These are phyloP conservation scores for Sesamia inferens DNA, from an alignment of 2,888 invertebrate species.

Conservation along the genomic window DNA sequence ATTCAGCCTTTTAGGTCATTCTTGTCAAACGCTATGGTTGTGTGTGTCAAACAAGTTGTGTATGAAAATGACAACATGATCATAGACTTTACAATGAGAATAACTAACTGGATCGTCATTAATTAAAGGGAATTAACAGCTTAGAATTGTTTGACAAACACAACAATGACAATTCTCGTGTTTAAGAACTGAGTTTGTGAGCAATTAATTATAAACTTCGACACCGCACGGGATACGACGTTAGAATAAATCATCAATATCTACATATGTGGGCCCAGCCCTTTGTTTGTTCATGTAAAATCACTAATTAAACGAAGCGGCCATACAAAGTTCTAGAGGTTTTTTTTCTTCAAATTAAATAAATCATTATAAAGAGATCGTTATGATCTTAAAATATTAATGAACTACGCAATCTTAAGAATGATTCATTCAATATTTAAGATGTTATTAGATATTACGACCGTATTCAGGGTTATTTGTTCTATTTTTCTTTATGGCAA, in stretches of 20 bases:
- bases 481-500: too few species aligned
- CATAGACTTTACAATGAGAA: conserved; percentile 51
- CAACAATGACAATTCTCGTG: conserved; percentile 22
- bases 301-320: conserved; percentile 56
- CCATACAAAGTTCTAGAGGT: conserved; percentile 21
- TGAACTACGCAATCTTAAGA: conserved; percentile 39
- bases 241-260: conserved; percentile 62
- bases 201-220: conserved; percentile 55
- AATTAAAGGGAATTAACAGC: conserved; percentile 19
- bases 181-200: conserved; percentile 48
- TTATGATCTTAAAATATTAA: conserved; percentile 35
- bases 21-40: conserved; percentile 13
- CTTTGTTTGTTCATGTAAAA: conserved; percentile 63
- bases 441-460: conserved; percentile 17
- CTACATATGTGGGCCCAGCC: conserved; percentile 63
- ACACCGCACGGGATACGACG: conserved; percentile 35
- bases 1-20: conserved; percentile 60
- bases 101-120: conserved; percentile 42
- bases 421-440: conserved; percentile 43
- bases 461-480: not conserved
- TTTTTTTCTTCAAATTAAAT: not conserved
- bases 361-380: conserved; percentile 6
- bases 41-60: conserved; percentile 26
- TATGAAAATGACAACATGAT: conserved; percentile 41
- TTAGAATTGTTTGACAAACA: conserved; percentile 42